Evolutionary conservation across 2,113 vertebrate species (phyloP).

Genomic region (Cavia aperea): DNA sequence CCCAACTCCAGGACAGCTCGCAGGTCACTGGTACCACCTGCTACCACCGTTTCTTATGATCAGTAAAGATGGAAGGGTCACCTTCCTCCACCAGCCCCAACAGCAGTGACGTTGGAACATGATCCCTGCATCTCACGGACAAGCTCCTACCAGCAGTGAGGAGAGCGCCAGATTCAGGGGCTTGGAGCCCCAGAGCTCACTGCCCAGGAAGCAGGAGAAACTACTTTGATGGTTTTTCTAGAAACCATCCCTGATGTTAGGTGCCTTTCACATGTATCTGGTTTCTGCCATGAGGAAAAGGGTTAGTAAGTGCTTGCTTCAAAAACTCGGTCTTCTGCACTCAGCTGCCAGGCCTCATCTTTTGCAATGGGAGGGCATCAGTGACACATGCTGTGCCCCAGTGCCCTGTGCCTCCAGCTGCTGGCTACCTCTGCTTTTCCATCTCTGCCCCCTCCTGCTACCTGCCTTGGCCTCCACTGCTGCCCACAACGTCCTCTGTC

Average conservation of each 20-base stretch:
- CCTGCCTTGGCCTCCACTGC: too few relatives aligned
- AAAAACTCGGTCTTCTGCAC: not conserved
- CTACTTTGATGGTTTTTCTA: fast-evolving
- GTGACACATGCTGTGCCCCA: too few relatives aligned
- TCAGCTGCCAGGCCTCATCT: not conserved
- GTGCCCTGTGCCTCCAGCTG: too few relatives aligned
- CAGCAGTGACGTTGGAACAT: not conserved
- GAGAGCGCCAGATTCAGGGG: fast-evolving
- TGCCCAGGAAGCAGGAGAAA: not conserved
- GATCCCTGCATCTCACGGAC: too few relatives aligned
- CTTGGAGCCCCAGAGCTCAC: too few relatives aligned
- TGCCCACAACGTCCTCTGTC: too few relatives aligned
- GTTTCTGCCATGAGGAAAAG: fast-evolving
- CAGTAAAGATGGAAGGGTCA: not conserved
- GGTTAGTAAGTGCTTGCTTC: not conserved
- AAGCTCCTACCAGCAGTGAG: too few relatives aligned
- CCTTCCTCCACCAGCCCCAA: not conserved
- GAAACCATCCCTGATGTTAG: not conserved
- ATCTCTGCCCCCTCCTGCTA: too few relatives aligned
- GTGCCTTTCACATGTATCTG: not conserved
- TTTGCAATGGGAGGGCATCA: too few relatives aligned
- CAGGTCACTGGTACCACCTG: fast-evolving
- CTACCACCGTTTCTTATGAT: not conserved
- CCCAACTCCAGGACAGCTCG: not conserved
- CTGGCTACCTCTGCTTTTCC: too few relatives aligned